Percentiles rank a stretch among this genome's conserved stretches.
These are phyloP conservation scores for Brachionus asplanchnoidis DNA, from an alignment of 1,140 invertebrate genomes.

Conservation along the genomic window DNA sequence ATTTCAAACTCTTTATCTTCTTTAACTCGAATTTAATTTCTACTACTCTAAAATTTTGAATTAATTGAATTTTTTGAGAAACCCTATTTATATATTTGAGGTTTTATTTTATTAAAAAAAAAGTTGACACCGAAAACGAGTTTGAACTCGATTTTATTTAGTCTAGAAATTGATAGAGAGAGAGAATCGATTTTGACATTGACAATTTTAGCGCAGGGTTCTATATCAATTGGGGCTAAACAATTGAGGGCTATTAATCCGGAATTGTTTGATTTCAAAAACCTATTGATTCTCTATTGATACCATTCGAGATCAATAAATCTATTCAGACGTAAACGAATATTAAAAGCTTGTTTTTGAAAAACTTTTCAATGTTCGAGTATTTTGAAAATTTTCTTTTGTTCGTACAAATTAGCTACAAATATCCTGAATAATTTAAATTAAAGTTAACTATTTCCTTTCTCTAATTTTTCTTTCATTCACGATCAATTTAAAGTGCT, in stretches of 20 bases:
- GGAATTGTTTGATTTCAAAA: conserved; percentile 22
- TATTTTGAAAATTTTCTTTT: background rate
- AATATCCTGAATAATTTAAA: conserved; percentile 5
- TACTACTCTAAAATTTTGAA: background rate
- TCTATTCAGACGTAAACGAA: conserved; percentile 31
- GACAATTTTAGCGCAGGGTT: background rate
- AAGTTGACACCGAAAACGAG: background rate
- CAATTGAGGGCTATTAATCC: background rate
- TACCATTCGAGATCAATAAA: conserved; percentile 28
- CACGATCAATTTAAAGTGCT: background rate
- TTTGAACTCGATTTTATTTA: background rate
- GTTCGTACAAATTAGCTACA: background rate
- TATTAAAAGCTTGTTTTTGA: background rate
- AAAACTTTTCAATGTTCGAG: background rate
- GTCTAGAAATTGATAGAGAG: background rate
- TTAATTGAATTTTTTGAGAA: background rate
- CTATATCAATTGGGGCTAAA: background rate
- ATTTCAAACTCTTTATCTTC: background rate
- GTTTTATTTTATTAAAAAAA: background rate
- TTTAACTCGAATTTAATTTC: background rate
- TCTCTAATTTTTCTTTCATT: background rate
- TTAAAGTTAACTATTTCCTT: background rate
- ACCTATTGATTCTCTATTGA: conserved; percentile 11
- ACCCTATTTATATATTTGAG: background rate
- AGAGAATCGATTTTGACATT: conserved; percentile 1